Conservation (phyloP, 2,113 vertebrate species). For the Trogon melanurus region DNA sequence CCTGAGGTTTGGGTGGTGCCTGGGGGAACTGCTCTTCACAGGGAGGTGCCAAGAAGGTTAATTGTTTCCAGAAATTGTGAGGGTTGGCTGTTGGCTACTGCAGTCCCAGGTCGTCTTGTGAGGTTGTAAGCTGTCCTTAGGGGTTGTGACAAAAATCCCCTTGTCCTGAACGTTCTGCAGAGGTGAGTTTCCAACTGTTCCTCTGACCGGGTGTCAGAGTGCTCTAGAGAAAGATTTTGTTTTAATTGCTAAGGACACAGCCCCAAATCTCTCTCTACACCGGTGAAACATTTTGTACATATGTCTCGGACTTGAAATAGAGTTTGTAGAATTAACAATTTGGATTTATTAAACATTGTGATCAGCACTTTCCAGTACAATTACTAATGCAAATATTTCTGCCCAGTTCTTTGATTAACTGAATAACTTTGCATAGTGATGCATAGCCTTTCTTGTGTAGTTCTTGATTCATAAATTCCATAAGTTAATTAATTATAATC, state of each 20-base stretch:
- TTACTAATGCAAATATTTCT: constrained; percentile 59
- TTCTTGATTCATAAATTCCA: constrained; percentile 38
- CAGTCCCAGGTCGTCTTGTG: not conserved
- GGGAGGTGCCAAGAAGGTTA: not conserved
- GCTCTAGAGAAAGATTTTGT: not conserved
- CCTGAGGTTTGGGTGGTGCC: not conserved
- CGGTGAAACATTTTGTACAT: fast-evolving
- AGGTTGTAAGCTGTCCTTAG: not conserved
- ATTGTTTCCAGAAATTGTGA: not conserved
- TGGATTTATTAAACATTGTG: constrained; percentile 29
- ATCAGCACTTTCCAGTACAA: constrained; percentile 45
- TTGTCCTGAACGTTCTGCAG: not conserved
- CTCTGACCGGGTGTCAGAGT: not conserved
- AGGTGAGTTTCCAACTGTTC: not conserved
- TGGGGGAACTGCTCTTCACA: not conserved
- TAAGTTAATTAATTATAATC: constrained; percentile 57
- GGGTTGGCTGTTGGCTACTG: not conserved
- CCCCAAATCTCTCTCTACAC: not conserved
- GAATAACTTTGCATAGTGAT: constrained; percentile 25
- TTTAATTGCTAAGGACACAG: not conserved
- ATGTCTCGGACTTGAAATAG: not conserved
- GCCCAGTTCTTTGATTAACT: constrained; percentile 48
- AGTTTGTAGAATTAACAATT: not conserved
- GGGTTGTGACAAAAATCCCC: fast-evolving
- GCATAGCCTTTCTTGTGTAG: not conserved